Conservation (phyloP, 2,797 vertebrate genomes). For the Cryptoblepharus egeriae region DNA sequence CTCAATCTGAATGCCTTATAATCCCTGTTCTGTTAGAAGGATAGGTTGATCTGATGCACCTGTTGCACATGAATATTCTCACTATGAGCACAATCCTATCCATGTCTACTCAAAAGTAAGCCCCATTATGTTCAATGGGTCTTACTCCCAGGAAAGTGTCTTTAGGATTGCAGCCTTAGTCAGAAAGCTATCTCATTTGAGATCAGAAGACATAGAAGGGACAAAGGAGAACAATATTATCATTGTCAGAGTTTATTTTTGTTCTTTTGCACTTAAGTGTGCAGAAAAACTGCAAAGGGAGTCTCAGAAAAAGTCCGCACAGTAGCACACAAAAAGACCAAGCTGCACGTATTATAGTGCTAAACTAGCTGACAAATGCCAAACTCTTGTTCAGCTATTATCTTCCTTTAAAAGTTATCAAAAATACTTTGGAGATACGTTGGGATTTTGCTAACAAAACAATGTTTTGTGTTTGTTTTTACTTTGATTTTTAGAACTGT, state of each 20-base stretch:
- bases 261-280: not conserved
- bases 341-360: not conserved
- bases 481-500: too few relatives aligned
- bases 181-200: not conserved
- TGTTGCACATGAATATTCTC: constrained; percentile 35
- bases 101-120: too few relatives aligned
- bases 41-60: constrained; percentile 7
- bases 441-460: not conserved
- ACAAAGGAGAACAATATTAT: constrained; percentile 8
- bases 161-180: too few relatives aligned
- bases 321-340: not conserved
- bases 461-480: not conserved
- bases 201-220: not conserved
- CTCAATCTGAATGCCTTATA: constrained; percentile 21
- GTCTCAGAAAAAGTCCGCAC: not conserved
- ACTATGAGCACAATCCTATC: too few relatives aligned
- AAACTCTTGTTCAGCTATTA: not conserved
- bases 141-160: too few relatives aligned
- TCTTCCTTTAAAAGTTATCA: not conserved
- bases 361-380: not conserved
- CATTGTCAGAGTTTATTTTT: not conserved
- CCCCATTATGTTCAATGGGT: too few relatives aligned
- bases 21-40: constrained; percentile 10
- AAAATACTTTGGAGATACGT: not conserved
- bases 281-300: not conserved